phyloP scores from a whole-genome alignment of 2,113 vertebrate genomes.

The Leucoraja erinaceus region DNA sequence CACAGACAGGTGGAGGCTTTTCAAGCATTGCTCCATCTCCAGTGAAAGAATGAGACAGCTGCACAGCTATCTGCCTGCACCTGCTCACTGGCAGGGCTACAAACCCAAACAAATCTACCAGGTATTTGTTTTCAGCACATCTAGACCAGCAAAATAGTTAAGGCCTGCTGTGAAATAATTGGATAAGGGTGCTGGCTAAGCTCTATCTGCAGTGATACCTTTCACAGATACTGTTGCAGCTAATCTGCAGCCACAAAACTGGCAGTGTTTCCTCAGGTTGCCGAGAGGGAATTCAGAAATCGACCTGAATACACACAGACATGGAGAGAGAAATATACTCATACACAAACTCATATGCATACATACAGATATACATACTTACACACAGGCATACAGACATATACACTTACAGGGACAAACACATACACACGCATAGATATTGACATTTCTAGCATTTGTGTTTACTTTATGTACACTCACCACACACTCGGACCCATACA shows the following conservation, averaged over 20 bases:
- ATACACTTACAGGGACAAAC: neutral
- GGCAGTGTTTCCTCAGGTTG: neutral
- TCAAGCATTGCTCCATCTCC: neutral
- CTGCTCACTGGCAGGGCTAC: neutral
- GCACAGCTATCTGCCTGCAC: constrained; percentile 11
- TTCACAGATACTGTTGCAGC: neutral
- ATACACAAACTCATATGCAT: neutral
- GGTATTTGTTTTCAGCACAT: constrained; percentile 27
- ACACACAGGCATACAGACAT: neutral
- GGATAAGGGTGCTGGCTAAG: neutral
- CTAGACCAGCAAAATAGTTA: neutral
- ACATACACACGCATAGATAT: neutral
- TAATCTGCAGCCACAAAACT: neutral
- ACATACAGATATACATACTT: neutral
- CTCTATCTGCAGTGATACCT: neutral
- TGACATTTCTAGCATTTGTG: no score
- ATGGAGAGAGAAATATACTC: neutral
- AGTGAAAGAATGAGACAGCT: constrained; percentile 10
- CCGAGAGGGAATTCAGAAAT: neutral
- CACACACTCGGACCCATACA: no score
- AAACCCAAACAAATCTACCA: constrained; percentile 33
- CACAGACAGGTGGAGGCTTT: neutral
- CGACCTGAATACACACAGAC: neutral
- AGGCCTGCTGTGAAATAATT: neutral
- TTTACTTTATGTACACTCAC: no score